Percentiles rank a stretch among this genome's conserved stretches.
These are phyloP conservation scores for Malurus melanocephalus DNA, from an alignment of 2,113 vertebrate species.

Conservation along the genomic window DNA sequence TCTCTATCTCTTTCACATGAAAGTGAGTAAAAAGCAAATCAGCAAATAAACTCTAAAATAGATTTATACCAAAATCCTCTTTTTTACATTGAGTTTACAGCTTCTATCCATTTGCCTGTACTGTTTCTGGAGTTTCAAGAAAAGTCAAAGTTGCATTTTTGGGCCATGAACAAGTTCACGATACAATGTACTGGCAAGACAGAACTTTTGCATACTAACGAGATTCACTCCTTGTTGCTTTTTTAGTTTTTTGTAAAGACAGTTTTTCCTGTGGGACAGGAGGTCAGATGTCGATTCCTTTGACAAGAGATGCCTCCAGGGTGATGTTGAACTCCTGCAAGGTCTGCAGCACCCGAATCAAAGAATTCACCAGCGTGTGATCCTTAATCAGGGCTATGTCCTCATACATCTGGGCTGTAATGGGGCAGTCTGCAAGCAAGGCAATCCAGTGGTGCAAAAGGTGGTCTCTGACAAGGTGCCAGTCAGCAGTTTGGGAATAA, in stretches of 20 bases:
- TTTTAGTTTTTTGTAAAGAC: not conserved
- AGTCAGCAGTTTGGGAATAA: conserved; percentile 16
- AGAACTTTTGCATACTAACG: conserved; percentile 58
- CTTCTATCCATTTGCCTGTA: conserved; percentile 67
- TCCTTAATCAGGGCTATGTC: conserved; percentile 93
- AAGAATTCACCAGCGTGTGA: conserved; percentile 92
- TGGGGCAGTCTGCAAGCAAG: conserved; percentile 92
- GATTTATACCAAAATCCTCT: conserved; percentile 77
- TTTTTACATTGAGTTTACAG: conserved; percentile 76
- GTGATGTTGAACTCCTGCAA: conserved; percentile 98
- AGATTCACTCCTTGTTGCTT: conserved; percentile 52
- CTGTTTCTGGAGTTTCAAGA: conserved; percentile 48
- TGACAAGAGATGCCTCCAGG: conserved; percentile 93
- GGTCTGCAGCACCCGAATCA: conserved; percentile 95
- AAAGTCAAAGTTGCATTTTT: conserved; percentile 44
- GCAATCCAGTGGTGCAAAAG: conserved; percentile 97
- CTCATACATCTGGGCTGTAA: conserved; percentile 97
- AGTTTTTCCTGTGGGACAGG: conserved; percentile 5
- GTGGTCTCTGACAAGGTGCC: conserved; percentile 84
- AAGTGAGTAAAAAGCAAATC: conserved; percentile 83
- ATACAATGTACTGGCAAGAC: conserved; percentile 60
- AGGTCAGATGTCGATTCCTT: conserved; percentile 92
- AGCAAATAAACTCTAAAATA: conserved; percentile 83
- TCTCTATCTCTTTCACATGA: conserved; percentile 79
- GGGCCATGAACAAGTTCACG: conserved; percentile 38